These are phyloP conservation scores for Ridgeia piscesae DNA, from an alignment of 1,140 invertebrate species.

Conservation along the genomic window DNA sequence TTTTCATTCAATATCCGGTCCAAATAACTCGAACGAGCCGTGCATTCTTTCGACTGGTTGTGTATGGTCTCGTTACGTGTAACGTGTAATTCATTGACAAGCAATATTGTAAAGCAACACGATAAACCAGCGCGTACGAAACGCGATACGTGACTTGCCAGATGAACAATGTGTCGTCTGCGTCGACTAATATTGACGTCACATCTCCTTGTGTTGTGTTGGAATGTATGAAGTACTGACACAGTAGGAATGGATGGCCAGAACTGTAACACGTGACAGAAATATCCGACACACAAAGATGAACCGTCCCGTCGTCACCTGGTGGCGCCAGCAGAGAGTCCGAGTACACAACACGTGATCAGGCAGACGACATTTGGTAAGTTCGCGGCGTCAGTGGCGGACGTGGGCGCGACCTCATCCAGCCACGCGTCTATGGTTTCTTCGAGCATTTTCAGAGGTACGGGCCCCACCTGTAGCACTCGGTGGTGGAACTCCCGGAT, in stretches of 20 bases:
- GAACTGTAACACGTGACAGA: too few species aligned
- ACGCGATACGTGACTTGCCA: neutral
- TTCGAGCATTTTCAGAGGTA: slow-evolving; percentile 15
- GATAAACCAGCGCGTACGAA: neutral
- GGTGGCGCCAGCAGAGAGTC: neutral
- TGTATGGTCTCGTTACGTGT: too few species aligned
- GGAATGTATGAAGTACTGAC: neutral
- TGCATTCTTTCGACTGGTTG: too few species aligned
- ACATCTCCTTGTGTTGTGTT: neutral
- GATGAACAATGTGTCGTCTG: neutral
- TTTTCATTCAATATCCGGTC: too few species aligned
- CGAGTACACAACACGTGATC: neutral
- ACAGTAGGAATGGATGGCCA: neutral
- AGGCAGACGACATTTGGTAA: neutral
- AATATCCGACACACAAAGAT: too few species aligned
- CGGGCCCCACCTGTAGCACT: slow-evolving; percentile 15
- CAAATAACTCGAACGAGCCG: too few species aligned
- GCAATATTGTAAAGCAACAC: too few species aligned
- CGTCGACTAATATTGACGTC: neutral
- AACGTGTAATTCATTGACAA: too few species aligned
- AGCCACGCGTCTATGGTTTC: slow-evolving; percentile 14
- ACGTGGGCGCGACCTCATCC: neutral
- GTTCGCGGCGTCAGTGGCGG: neutral
- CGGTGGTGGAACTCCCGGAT: slow-evolving; percentile 26
- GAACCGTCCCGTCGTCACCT: neutral